Evolutionary conservation across 2,888 invertebrate species (phyloP), one percentile per base, ranked within the genome.

Genomic region (Drosophila incognita): DNA sequence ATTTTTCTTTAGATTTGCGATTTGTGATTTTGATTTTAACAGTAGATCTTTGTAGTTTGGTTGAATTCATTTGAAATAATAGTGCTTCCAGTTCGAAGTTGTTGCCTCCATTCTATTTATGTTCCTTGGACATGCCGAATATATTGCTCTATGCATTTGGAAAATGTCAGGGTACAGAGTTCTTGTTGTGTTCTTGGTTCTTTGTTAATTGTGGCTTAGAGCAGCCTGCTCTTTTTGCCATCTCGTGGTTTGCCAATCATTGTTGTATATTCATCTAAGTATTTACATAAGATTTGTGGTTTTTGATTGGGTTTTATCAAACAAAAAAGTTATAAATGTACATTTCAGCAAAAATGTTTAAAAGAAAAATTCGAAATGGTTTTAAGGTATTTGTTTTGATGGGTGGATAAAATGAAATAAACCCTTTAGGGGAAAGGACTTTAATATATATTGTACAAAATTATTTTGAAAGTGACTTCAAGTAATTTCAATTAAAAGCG

Each of bases 181-280:
- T 62, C 60, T 48, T 58, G 64, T 61, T 51, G 60, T 70, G 62
- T 76, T 72, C 59, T 57, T 69, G 56, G 53, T 62, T 67, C 57
- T 61, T 67, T 42, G 4, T 46, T 38, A 15, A n/a, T 51, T 54
- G 71, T 66, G 86, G 87, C 91, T 92, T 92, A 93, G 87, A 93
- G 93, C 85, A 93, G 92, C 85, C 93, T 91, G 83, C 93, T 93
- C 92, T 93, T 93, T 92, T 93, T 93, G 80, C 93, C 92, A 83
- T 93, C 92, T 69, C 93, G 91, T 79, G 92, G 90, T 90, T 93
- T 93, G 91, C 93, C 93, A 92, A 93, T 93, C 92, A 93, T 92
- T 79, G 93, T 91, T 79, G 93, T 92, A 89, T 92, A 93, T 86
- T 93, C 93, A 92, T 93, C 93, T 93, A 81, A 72, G 78, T 79